Evolutionary conservation across 2,797 vertebrate genomes (phyloP), one percentile per base, ranked within the genome.

Genomic region (Molossus alvarezi): DNA sequence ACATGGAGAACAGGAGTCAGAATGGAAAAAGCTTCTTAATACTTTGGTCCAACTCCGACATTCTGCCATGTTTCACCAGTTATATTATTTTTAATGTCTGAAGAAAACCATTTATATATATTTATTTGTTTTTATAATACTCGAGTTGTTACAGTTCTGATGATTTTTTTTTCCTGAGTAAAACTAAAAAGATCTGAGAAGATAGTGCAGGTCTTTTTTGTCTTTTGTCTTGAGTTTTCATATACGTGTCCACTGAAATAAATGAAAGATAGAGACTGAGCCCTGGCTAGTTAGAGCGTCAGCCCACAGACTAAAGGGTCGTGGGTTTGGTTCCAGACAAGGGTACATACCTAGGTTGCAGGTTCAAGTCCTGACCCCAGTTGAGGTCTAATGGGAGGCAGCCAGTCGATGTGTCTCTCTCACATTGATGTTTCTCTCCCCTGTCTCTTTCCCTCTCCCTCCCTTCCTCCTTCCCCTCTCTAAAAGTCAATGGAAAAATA

Each of bases 51-150:
- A 65, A 53, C 64, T 95, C 64, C 79, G 90, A 64, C 23, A 25
- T 37, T 73, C 21, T 80, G 15, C 58, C 33, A 9, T 58, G 3
- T 82, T 93, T 88, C 8, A 13, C 33, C 21, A 41, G 48, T 60
- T 77, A 62, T 6, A 51, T 57, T 80, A 58, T 83, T 92, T 84
- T 82, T 18, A 65, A 4, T 67, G 14, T 94, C 65, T 95, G 0
- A 84, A 76, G 41, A 89, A 93, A 93, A 71, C 23, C 18, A 14
- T 88, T 82, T 62, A 53, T 9, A 58, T 48, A 27, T 85, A 83
- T 97, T 73, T 58, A 6, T 57, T 97, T 97, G 33, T 96, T 96
- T 93, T 90, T 79, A 37, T 93, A 60, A 80, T 48, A 73, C 25
- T 82, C 20, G n/a, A 1, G 20, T 41, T 81, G 6, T 73, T 58